Conservation (phyloP, 2,797 vertebrate species). For the Sebastiscus tertius region DNA sequence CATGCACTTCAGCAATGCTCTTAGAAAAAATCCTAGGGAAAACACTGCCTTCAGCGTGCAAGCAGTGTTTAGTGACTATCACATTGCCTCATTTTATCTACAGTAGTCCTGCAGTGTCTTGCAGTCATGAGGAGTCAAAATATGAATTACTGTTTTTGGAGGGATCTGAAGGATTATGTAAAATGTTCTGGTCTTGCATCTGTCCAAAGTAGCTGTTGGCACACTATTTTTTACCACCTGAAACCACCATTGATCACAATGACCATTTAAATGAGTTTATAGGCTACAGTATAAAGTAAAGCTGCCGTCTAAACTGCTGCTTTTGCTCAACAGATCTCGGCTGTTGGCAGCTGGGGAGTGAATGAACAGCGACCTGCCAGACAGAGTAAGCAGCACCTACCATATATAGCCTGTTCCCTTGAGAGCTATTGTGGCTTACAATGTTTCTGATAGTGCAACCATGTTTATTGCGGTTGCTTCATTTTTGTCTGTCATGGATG, state of each 20-base stretch:
- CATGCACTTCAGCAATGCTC: background rate
- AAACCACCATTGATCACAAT: background rate
- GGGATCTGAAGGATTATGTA: background rate
- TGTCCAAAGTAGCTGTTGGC: background rate
- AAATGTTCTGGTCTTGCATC: background rate
- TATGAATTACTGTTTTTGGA: background rate
- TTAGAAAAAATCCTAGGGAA: background rate
- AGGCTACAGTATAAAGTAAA: background rate
- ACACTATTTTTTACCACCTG: background rate
- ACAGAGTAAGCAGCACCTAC: constrained; percentile 8
- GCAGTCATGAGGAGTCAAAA: background rate
- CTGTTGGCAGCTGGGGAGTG: background rate
- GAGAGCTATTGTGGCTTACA: background rate
- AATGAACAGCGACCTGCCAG: background rate
- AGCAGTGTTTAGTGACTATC: background rate
- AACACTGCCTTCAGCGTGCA: background rate
- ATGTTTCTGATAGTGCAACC: background rate
- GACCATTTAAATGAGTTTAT: background rate
- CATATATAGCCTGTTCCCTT: background rate
- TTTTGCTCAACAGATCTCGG: background rate
- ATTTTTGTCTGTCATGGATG: background rate
- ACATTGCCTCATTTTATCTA: background rate
- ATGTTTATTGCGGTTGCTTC: background rate
- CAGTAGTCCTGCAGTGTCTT: background rate
- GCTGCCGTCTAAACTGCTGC: background rate